Conservation (phyloP, 92 coral and sea anemone species). For the Phenganax stokvisi region DNA sequence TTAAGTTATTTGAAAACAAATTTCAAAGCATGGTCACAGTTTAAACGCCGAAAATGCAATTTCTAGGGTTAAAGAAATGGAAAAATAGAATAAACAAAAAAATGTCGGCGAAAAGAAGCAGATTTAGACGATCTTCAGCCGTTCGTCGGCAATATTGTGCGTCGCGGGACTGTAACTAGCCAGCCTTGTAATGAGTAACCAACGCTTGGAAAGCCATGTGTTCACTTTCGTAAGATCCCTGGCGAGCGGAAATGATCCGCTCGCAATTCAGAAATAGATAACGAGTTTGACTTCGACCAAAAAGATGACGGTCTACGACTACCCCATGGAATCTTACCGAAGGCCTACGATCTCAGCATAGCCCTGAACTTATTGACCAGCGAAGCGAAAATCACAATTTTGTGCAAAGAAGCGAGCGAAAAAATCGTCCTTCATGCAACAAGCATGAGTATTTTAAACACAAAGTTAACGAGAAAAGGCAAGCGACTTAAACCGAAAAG, state of each 20-base stretch:
- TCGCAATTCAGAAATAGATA: constrained; percentile 25
- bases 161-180: not conserved
- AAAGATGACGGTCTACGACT: constrained; percentile 61
- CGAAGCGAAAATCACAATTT: constrained; percentile 58
- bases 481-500: constrained; percentile 51
- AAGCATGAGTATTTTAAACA: constrained; percentile 50
- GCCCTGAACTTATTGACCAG: constrained; percentile 62
- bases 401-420: constrained; percentile 51
- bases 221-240: constrained; percentile 26
- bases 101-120: constrained; percentile 6
- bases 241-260: constrained; percentile 7
- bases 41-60: not conserved
- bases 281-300: constrained; percentile 44
- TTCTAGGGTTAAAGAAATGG: not conserved
- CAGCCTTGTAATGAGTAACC: constrained; percentile 13
- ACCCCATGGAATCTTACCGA: constrained; percentile 62
- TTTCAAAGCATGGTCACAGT: not conserved
- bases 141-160: constrained; percentile 1
- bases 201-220: constrained; percentile 1
- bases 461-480: constrained; percentile 46
- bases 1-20: too few species aligned
- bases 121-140: constrained; percentile 6
- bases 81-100: not conserved
- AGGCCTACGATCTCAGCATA: constrained; percentile 67
- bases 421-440: constrained; percentile 66